Base-by-base conservation (phyloP, 2,113 vertebrate species). In the Ictidomys tridecemlineatus region DNA sequence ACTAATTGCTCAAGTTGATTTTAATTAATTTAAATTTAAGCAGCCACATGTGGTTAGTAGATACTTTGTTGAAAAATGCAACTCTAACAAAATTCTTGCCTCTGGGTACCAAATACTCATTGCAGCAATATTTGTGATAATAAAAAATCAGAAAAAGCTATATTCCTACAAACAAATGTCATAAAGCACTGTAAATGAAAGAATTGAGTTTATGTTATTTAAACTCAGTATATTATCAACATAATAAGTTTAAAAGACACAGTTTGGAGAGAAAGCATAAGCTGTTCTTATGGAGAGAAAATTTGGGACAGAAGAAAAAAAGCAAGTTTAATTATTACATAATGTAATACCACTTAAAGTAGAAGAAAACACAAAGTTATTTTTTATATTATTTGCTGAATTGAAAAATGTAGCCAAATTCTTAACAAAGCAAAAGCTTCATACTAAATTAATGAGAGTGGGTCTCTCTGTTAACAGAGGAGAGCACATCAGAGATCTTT, bases 21-120 rank as follows among this genome's bases (percentile, higher is more conserved):
- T 73, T 51, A 72, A 91, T 94, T 53, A 65, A 86, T 76, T 83
- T 92, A 74, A 70, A 73, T 84, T 63, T 89, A 72, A 67, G 12
- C 83, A 48, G 39, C 51, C 22, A 67, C 22, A 37, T 84, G 48
- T 74, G 24, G 26, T 42, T 83, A 26, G 53, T 72, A n/a, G 77
- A 34, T 74, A 78, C 30, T 88, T 80, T 85, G 67, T 18, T 73
- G 39, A 63, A 70, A 39, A 91, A 69, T 1, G 73, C 11, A 37
- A 48, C 20, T 34, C 28, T 63, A 76, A 45, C 10, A 69, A 76
- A 94, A 89, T 34, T 22, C 51, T 58, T 95, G 48, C 39, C 26
- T 13, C 8, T 61, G 18, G 85, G 58, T 26, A 26, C 42, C 63
- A 78, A 74, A 90, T 61, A 9, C 8, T 91, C 11, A 37, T 67